Evolutionary conservation across 2,888 invertebrate species (phyloP).

Genomic region (Sarcophaga caerulescens): DNA sequence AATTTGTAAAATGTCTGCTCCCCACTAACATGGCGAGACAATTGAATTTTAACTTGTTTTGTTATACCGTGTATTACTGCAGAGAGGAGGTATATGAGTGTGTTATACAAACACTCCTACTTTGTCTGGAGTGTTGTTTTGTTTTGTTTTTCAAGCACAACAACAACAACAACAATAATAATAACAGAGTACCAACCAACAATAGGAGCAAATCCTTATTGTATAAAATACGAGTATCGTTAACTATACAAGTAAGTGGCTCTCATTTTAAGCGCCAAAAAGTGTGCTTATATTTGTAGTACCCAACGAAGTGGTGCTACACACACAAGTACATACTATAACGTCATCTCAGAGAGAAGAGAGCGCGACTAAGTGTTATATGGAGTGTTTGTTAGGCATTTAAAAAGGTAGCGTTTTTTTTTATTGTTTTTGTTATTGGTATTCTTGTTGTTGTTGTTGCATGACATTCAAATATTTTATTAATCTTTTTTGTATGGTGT

Average conservation of each 20-base stretch:
- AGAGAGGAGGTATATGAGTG: not conserved
- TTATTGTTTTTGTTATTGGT: too few relatives aligned
- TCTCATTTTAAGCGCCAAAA: conserved; percentile 56
- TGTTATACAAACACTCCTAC: not conserved
- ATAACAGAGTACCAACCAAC: too few relatives aligned
- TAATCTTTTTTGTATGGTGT: not conserved
- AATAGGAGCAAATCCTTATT: not conserved
- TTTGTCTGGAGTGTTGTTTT: not conserved
- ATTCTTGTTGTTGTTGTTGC: too few relatives aligned
- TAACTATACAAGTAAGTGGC: not conserved
- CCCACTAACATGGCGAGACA: too few relatives aligned
- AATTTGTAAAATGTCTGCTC: too few relatives aligned
- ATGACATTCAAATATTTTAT: too few relatives aligned
- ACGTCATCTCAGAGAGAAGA: not conserved
- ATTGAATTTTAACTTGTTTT: not conserved
- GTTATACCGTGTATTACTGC: not conserved
- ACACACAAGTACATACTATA: not conserved
- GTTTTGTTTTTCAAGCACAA: not conserved
- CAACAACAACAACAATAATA: not conserved
- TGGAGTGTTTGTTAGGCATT: too few relatives aligned
- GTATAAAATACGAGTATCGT: not conserved
- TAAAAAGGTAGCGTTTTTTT: too few relatives aligned
- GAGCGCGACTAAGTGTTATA: not conserved
- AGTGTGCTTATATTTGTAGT: conserved; percentile 55
- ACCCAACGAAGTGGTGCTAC: not conserved